These are phyloP conservation scores for Lasioglossum villosulum DNA, from an alignment of 2,888 invertebrate species.

Conservation along the genomic window DNA sequence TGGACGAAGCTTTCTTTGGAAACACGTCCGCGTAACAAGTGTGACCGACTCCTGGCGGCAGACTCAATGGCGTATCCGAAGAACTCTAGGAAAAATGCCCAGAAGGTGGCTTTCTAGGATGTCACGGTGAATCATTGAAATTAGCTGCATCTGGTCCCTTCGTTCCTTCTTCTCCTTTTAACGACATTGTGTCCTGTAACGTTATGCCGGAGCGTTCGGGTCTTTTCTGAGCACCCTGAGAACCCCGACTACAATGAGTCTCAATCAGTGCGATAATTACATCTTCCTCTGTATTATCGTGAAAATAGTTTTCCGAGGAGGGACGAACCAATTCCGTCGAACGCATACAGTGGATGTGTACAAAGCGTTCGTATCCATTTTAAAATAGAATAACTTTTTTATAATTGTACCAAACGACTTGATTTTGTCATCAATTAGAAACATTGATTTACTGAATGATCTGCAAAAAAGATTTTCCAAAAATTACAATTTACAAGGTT, in stretches of 20 bases:
- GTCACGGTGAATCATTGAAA: slow-evolving; percentile 64
- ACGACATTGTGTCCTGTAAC: slow-evolving; percentile 9
- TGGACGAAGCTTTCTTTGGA: slow-evolving; percentile 67
- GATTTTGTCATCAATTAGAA: too few relatives aligned
- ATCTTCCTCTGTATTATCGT: background rate
- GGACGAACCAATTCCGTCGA: background rate
- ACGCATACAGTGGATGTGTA: too few relatives aligned
- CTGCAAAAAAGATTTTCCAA: too few relatives aligned
- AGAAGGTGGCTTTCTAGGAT: slow-evolving; percentile 34
- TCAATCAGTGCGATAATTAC: background rate
- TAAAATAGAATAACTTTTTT: too few relatives aligned
- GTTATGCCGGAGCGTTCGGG: background rate
- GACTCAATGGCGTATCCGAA: slow-evolving; percentile 22
- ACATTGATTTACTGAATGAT: too few relatives aligned
- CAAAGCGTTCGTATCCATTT: too few relatives aligned
- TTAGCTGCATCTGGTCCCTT: slow-evolving; percentile 61
- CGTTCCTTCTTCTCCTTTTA: slow-evolving; percentile 11
- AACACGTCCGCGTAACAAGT: slow-evolving; percentile 67
- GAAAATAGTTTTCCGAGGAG: background rate
- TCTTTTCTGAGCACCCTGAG: background rate
- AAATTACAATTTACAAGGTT: too few relatives aligned
- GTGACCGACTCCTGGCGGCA: slow-evolving; percentile 25
- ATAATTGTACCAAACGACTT: too few relatives aligned
- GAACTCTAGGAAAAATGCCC: slow-evolving; percentile 32
- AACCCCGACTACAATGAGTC: background rate